A percentile compares a stretch with the other conserved stretches of the same genome.
Conservation (phyloP, 2,797 vertebrate genomes). For the Tiaroga cobitis region DNA sequence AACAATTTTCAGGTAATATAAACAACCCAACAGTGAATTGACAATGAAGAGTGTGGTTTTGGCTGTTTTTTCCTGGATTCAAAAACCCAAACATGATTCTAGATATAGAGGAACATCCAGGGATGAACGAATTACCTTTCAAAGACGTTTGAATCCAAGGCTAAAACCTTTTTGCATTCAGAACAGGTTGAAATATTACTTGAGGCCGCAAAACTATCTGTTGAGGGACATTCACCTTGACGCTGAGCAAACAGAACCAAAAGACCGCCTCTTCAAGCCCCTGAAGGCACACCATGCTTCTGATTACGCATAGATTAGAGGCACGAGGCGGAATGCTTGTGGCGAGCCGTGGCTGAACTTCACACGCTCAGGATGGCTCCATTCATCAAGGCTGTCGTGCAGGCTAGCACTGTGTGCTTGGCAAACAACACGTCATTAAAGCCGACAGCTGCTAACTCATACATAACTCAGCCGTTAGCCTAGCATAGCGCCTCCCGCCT, state of each 20-base stretch:
- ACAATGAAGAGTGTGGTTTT: neutral
- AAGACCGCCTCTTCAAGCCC: constrained; percentile 1
- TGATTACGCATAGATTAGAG: constrained; percentile 88
- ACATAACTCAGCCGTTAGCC: constrained; percentile 66
- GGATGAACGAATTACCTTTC: neutral
- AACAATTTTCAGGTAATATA: constrained; percentile 11
- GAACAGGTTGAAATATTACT: neutral
- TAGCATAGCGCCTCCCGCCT: constrained; percentile 44
- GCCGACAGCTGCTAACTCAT: constrained; percentile 69
- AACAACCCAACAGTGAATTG: constrained; percentile 10
- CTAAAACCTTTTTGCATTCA: constrained; percentile 8
- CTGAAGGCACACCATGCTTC: constrained; percentile 79
- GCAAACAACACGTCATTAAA: constrained; percentile 76
- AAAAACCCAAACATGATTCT: constrained; percentile 15
- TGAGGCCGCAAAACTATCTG: neutral
- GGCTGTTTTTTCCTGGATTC: constrained; percentile 1
- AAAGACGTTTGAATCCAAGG: constrained; percentile 6
- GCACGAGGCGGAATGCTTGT: constrained; percentile 73
- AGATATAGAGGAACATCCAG: neutral
- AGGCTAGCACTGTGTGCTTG: constrained; percentile 58
- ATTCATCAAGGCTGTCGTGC: constrained; percentile 75
- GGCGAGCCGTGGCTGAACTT: constrained; percentile 63
- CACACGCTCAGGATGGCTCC: constrained; percentile 64
- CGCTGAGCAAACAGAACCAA: neutral
- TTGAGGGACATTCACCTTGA: constrained; percentile 18